These are phyloP conservation scores for Poeciliopsis retropinna DNA, from an alignment of 2,113 vertebrate genomes.

Conservation along the genomic window DNA sequence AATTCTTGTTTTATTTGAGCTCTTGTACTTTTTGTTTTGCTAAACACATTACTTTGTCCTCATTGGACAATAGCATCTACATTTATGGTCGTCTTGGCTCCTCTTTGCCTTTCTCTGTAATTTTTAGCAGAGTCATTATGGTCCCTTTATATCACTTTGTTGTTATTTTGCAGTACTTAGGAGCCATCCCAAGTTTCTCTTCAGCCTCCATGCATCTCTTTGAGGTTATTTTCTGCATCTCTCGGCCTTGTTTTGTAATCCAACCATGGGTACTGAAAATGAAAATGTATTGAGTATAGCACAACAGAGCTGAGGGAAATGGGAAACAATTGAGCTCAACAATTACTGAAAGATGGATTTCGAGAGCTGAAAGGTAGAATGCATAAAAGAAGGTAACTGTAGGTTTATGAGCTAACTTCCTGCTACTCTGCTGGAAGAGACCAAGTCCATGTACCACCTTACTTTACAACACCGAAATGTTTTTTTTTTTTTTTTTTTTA, in stretches of 20 bases:
- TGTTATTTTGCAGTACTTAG: background rate
- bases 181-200: background rate
- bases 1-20: too few species aligned
- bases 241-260: background rate
- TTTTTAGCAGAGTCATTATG: background rate
- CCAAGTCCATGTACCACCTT: background rate
- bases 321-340: constrained; percentile 10
- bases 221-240: background rate
- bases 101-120: background rate
- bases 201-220: background rate
- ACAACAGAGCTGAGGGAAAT: background rate
- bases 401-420: constrained; percentile 1
- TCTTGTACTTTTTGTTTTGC: too few species aligned
- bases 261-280: constrained; percentile 8
- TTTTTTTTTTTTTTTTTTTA: background rate
- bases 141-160: background rate
- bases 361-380: constrained; percentile 13
- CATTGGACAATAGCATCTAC: background rate
- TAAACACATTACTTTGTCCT: background rate
- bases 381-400: constrained; percentile 9
- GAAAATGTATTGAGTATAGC: background rate
- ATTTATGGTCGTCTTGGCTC: background rate
- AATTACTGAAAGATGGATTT: constrained; percentile 10
- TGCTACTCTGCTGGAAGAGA: background rate
- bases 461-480: background rate